Conservation (phyloP, 37 sponge, comb jelly and placozoan species). For the Halichondria panicea region DNA sequence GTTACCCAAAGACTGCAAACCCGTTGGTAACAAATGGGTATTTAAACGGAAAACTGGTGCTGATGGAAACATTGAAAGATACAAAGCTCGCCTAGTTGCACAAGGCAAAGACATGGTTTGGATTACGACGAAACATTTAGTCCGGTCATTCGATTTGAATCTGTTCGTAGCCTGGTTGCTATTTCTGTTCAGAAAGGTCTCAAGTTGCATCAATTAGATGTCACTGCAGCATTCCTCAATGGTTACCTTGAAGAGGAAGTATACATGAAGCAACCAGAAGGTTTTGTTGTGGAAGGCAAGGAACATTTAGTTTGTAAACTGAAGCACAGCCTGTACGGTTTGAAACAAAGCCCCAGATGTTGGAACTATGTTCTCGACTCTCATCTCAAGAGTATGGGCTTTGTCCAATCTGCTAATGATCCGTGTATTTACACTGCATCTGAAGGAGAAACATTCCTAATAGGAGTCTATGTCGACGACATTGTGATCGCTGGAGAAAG, state of each 20-base stretch:
- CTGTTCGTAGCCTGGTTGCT: slow-evolving; percentile 51
- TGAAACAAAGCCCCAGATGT: slow-evolving; percentile 64
- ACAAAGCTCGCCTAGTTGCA: slow-evolving; percentile 56
- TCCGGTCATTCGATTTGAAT: slow-evolving; percentile 59
- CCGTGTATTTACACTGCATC: slow-evolving; percentile 25
- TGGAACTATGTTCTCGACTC: slow-evolving; percentile 55
- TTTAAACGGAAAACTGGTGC: slow-evolving; percentile 54
- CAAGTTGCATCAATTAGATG: slow-evolving; percentile 67
- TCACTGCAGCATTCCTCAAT: slow-evolving; percentile 62
- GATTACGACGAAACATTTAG: slow-evolving; percentile 69
- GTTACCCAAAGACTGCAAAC: slow-evolving; percentile 31
- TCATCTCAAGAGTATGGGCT: slow-evolving; percentile 62
- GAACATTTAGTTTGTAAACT: slow-evolving; percentile 67
- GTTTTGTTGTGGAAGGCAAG: slow-evolving; percentile 51
- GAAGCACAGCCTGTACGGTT: slow-evolving; percentile 68
- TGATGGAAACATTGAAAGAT: slow-evolving; percentile 53
- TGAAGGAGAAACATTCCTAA: slow-evolving; percentile 13
- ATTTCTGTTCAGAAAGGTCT: slow-evolving; percentile 57
- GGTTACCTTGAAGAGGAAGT: slow-evolving; percentile 56
- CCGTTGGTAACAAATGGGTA: slow-evolving; percentile 67
- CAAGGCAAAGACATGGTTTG: slow-evolving; percentile 58
- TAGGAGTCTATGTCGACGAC: slow-evolving; percentile 39
- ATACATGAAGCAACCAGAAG: slow-evolving; percentile 72
- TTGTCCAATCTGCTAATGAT: slow-evolving; percentile 52
- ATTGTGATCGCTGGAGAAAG: no score